A percentile compares a stretch with the other conserved stretches of the same genome.
Evolutionary conservation across 2,113 vertebrate species (phyloP).

Genomic region (Hippolais icterina): DNA sequence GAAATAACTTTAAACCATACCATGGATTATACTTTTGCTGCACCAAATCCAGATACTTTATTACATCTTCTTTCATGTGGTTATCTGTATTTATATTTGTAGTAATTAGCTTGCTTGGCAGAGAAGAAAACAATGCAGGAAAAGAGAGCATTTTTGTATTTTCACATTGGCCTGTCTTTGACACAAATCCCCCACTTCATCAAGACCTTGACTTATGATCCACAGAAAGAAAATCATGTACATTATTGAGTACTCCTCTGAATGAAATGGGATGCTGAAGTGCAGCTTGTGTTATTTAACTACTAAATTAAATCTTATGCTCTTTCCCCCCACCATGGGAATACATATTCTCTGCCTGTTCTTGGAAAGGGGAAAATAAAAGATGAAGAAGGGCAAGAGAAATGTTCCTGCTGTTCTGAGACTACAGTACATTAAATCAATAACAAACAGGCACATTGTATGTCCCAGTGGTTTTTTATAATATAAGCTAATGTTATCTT

Average conservation of each 20-base stretch:
- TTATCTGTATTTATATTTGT: background rate
- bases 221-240: background rate
- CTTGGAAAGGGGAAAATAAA: background rate
- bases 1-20: background rate
- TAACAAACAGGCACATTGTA: background rate
- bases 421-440: background rate
- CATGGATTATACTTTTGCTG: background rate
- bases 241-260: background rate
- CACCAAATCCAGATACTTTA: background rate
- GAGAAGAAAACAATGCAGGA: background rate
- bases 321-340: background rate
- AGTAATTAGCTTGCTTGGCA: background rate
- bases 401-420: background rate
- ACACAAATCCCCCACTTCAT: background rate
- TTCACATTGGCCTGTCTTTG: background rate
- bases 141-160: background rate
- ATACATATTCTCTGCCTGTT: background rate
- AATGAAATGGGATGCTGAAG: background rate
- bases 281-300: background rate
- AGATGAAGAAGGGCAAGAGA: background rate
- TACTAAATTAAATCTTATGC: background rate
- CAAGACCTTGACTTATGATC: background rate
- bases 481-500: background rate
- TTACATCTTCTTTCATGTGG: background rate
- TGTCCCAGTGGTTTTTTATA: background rate